Base-by-base conservation (phyloP, 2,113 vertebrate species). In the Rhadina sibilatrix region DNA sequence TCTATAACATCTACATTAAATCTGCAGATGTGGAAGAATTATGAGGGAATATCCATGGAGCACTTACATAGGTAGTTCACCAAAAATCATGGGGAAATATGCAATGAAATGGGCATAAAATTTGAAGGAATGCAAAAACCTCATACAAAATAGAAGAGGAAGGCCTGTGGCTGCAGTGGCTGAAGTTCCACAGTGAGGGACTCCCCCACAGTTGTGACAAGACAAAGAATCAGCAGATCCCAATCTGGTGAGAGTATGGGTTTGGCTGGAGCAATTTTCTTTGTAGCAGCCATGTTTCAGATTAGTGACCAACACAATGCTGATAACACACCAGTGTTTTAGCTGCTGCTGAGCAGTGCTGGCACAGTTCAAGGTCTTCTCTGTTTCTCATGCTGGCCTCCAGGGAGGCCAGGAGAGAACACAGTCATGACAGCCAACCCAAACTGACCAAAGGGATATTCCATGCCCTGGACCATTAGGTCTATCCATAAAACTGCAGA, bases 351-450 rank as follows among this genome's bases (percentile, higher is more conserved):
- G 0, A 49, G 25, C 31, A 38, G 21, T 3, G 25, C 40, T 70
- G 52, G 20, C 15, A 54, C 2, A 0, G 12, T 15, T 38, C 56
- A 75, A 12, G 52, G 21, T 23, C 5, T 7, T 7, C 31, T 35
- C 37, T 74, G 22, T 31, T 54, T 56, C 46, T n/a, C 37, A 2
- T 2, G 4, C 35, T 37, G 46, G 7, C 12, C 35, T 25, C 21
- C 11, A 37, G 60, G n/a, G 40, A 56, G 25, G 23, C 42, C 40
- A 19, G 31, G 38, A 85, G n/a, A 50, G 46, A 87, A 11, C 60
- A 50, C 17, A 44, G 33, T n/a, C 0, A 0, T 24, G 50, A n/a
- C 28, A 59, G 23, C 37, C 14, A 31, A 15, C 38, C 50, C 49
- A 53, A 30, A 27, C 4, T 28, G 33, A 31, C 54, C 69, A n/a